Evolutionary conservation across 2,113 vertebrate species (phyloP), one percentile per base, ranked within the genome.

Genomic region (Chrysochloris asiatica): DNA sequence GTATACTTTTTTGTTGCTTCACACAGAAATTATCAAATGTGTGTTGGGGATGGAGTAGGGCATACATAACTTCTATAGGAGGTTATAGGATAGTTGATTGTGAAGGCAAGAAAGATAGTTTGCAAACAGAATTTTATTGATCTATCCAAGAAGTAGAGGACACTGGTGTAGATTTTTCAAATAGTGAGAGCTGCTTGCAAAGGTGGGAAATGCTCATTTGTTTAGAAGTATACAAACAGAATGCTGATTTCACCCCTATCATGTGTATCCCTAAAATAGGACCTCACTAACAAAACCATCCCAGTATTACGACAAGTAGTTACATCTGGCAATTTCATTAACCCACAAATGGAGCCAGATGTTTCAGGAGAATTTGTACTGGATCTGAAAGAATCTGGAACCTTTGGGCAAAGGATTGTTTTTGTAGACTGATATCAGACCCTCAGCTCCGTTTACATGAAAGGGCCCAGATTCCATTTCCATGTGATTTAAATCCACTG

Each of bases 251-350:
- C 83, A 1, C 17, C 50, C 72, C 63, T 50, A 75, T 67, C 52
- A 56, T 54, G 28, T 21, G 28, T 11, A 90, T 43, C 61, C 38
- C 7, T 19, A 50, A 94, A 47, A 21, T n/a, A 77, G 72, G 22
- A 36, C 48, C 38, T 78, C 48, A 33, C 59, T 67, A 45, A 91
- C 83, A 52, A 95, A 95, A 95, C 88, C 88, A 82, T 63, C 45
- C 54, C 45, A 13, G n/a, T 93, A 92, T 95, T 88, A 87, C 92
- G 77, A 83, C 95, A 89, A 92, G 86, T 93, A 19, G 72, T 94
- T 88, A 76, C 95, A 97, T 90, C 92, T 97, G 96, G 94, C 69
- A 90, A 94, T 95, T 94, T 92, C 94, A 96, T 96, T 95, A 95
- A 88, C 61, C 71, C 3, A n/a, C 4, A 94, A 96, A 96, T 92